Evolutionary conservation across 2,113 vertebrate species (phyloP), one percentile per base, ranked within the genome.

Genomic region (Microtus montanus): DNA sequence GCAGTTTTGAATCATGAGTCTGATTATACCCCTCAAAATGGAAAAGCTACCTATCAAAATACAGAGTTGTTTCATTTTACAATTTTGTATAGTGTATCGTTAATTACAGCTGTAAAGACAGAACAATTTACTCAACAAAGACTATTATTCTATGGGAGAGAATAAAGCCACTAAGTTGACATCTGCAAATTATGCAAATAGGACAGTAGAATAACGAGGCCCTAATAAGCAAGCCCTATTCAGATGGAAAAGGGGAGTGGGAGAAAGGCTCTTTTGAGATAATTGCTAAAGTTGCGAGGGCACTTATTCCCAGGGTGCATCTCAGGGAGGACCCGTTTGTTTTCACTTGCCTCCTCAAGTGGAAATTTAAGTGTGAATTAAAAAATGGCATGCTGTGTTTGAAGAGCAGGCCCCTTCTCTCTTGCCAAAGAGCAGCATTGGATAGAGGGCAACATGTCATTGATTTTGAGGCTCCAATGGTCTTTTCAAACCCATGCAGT

Each of bases 361-460:
- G 98, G 98, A 98, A 98, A 98, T 96, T 92, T 97, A 98, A 98
- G 98, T 98, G 98, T 98, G 98, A 98, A 98, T 99, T 98, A 98
- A 98, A 98, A 98, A 98, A 97, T 96, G 85, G 64, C 98, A 98
- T 98, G 98, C 98, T 99, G 98, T 96, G 98, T 97, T 97, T 97
- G 96, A 98, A 95, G 92, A 98, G 94, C 47, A 26, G 92, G n/a
- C 24, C 58, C 96, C 95, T 96, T 97, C 97, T 93, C 92, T 87
- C 95, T 96, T 97, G 95, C 97, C 96, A 89, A 94, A 94, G 92
- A 96, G 38, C 58, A 92, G 82, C 90, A 88, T 26, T 97, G 97
- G 89, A 66, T 89, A 95, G 96, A 98, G 96, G 97, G 96, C 96
- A 98, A 97, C 93, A 96, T 98, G 98, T 98, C 98, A 98, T 93